These are phyloP conservation scores for Enteromius viviparus DNA, from an alignment of 2,797 vertebrate genomes.

Conservation along the genomic window DNA sequence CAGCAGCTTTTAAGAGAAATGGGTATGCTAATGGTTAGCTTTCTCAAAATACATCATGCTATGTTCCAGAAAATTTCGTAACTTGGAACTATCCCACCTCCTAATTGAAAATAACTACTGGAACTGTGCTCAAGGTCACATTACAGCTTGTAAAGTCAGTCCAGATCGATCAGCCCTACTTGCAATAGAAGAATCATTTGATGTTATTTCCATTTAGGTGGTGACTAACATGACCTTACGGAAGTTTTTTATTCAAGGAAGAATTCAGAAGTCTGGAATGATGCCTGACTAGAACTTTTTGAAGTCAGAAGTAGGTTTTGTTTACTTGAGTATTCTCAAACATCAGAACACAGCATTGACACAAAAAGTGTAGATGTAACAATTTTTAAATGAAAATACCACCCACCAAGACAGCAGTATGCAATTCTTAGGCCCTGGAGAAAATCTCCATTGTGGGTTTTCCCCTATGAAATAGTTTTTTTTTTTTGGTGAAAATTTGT, in stretches of 20 bases:
- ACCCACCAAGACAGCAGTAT: not conserved
- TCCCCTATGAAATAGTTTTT: not conserved
- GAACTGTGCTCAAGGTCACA: not conserved
- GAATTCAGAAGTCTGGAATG: not conserved
- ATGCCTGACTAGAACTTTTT: not conserved
- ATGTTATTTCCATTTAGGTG: not conserved
- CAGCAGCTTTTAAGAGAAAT: not conserved
- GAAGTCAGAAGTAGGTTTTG: too few relatives aligned
- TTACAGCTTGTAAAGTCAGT: not conserved
- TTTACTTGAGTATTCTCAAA: too few relatives aligned
- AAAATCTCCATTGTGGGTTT: not conserved
- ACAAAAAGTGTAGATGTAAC: not conserved
- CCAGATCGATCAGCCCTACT: not conserved
- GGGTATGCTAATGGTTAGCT: not conserved
- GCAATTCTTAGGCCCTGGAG: not conserved
- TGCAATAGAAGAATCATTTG: not conserved
- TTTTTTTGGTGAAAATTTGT: too few relatives aligned
- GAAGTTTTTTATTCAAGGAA: not conserved
- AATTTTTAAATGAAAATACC: not conserved
- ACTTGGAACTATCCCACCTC: not conserved
- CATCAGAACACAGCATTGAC: too few relatives aligned
- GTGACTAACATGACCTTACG: not conserved
- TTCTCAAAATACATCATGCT: not conserved
- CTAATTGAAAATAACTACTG: not conserved
- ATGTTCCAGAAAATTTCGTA: not conserved